Conservation (phyloP, 2,797 vertebrate genomes). For the Ibycter americanus region DNA sequence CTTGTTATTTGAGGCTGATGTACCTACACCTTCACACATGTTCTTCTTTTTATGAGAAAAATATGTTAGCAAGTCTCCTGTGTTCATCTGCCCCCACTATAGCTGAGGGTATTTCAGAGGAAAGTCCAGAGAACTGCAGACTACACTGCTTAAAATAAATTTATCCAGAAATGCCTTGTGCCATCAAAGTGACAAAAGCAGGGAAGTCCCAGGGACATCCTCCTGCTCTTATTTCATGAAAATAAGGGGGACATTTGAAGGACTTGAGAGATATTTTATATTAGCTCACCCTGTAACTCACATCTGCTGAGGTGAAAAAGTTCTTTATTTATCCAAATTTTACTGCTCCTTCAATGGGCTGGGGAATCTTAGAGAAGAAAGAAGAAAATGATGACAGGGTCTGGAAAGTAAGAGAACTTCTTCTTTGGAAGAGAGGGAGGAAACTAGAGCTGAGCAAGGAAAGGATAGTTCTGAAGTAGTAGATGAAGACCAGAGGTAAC, state of each 20-base stretch:
- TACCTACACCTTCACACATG: fast-evolving
- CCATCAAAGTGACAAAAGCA: background rate
- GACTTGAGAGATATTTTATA: background rate
- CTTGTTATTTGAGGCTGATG: background rate
- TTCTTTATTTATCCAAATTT: background rate
- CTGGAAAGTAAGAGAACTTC: background rate
- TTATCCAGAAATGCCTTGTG: background rate
- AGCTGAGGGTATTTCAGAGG: background rate
- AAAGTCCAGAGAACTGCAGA: background rate
- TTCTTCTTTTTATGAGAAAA: background rate
- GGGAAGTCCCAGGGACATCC: background rate
- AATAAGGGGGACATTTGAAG: background rate
- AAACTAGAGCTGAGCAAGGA: background rate
- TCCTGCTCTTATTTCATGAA: background rate
- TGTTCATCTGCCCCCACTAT: background rate
- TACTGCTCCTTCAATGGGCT: background rate
- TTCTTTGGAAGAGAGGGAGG: background rate
- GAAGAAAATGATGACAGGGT: background rate
- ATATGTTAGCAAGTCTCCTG: background rate
- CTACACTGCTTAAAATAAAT: background rate
- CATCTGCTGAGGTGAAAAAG: background rate
- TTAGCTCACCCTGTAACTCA: background rate
- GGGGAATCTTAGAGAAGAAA: background rate
- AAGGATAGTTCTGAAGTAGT: background rate
- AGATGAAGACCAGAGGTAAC: background rate